phyloP scores from a whole-genome alignment of 2,888 invertebrate species.

The Neuroscelio doddi region DNA sequence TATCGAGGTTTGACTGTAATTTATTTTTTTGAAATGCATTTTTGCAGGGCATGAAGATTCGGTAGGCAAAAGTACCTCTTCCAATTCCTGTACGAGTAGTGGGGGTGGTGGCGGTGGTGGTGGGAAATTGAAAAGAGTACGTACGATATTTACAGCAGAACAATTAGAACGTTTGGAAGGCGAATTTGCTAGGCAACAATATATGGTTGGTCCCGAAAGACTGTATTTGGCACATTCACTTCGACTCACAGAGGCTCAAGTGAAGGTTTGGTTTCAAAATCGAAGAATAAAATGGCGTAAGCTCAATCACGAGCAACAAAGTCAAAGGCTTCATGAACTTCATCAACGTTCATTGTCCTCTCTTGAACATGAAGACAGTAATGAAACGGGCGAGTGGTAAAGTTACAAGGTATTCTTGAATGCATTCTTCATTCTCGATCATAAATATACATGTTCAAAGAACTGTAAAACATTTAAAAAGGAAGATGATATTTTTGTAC shows the following conservation, averaged over 20 bases:
- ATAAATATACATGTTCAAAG: background rate
- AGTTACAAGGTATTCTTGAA: slow-evolving; percentile 23
- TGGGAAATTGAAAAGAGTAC: slow-evolving; percentile 86
- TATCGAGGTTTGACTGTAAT: too few species aligned
- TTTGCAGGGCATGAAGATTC: slow-evolving; percentile 68
- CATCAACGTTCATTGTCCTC: slow-evolving; percentile 66
- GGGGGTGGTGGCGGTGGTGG: slow-evolving; percentile 68
- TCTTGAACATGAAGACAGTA: slow-evolving; percentile 73
- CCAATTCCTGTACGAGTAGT: slow-evolving; percentile 62
- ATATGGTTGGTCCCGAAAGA: slow-evolving; percentile 97
- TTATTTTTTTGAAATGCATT: slow-evolving; percentile 4
- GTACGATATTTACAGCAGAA: slow-evolving; percentile 97
- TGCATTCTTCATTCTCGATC: slow-evolving; percentile 7
- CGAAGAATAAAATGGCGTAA: slow-evolving; percentile 97
- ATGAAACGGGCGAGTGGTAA: slow-evolving; percentile 72
- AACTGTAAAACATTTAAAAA: background rate
- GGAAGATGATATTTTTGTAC: background rate
- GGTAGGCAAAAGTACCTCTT: slow-evolving; percentile 69
- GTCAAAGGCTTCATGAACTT: slow-evolving; percentile 82
- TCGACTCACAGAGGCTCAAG: slow-evolving; percentile 91
- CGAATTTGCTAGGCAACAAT: slow-evolving; percentile 96
- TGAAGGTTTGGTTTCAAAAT: slow-evolving; percentile 80
- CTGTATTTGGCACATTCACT: slow-evolving; percentile 92
- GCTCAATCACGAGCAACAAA: slow-evolving; percentile 93
- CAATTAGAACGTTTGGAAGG: slow-evolving; percentile 94